Conservation (phyloP, 2,888 invertebrate genomes). For the Alcis repandata region DNA sequence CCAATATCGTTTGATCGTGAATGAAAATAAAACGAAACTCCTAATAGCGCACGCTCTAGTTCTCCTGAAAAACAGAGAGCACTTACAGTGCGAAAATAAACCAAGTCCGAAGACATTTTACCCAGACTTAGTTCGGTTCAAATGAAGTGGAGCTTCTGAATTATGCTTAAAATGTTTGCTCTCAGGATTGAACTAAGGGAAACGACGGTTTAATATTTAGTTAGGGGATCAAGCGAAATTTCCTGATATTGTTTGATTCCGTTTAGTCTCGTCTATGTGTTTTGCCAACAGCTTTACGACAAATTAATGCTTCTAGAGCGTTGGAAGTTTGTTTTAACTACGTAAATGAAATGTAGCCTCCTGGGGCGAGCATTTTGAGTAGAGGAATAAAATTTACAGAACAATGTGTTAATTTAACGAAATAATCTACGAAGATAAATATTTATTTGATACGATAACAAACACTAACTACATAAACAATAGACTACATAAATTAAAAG, state of each 20-base stretch:
- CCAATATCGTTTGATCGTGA: conserved; percentile 3
- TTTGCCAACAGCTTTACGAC: conserved; percentile 29
- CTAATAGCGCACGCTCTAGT: conserved; percentile 66
- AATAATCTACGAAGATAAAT: too few relatives aligned
- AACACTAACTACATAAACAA: too few relatives aligned
- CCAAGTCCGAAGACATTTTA: conserved; percentile 65
- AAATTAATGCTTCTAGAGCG: conserved; percentile 24
- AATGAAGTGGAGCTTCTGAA: conserved; percentile 69
- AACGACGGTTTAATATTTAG: conserved; percentile 52
- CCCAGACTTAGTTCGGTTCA: conserved; percentile 58
- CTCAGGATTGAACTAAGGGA: conserved; percentile 57
- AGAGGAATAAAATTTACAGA: not conserved
- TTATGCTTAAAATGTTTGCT: conserved; percentile 66
- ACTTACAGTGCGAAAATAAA: conserved; percentile 72
- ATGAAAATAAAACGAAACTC: conserved; percentile 65
- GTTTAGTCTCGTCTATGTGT: conserved; percentile 33
- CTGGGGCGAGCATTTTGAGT: not conserved
- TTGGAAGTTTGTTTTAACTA: conserved; percentile 10
- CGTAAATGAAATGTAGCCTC: not conserved
- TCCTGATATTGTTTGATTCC: conserved; percentile 40
- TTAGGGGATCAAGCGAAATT: conserved; percentile 45
- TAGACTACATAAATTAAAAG: too few relatives aligned
- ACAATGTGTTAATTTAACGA: too few relatives aligned
- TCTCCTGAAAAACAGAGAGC: conserved; percentile 70
- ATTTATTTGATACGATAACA: too few relatives aligned